These are phyloP conservation scores for Sarcophaga peregrina DNA, from an alignment of 1,140 invertebrate species.

Conservation along the genomic window DNA sequence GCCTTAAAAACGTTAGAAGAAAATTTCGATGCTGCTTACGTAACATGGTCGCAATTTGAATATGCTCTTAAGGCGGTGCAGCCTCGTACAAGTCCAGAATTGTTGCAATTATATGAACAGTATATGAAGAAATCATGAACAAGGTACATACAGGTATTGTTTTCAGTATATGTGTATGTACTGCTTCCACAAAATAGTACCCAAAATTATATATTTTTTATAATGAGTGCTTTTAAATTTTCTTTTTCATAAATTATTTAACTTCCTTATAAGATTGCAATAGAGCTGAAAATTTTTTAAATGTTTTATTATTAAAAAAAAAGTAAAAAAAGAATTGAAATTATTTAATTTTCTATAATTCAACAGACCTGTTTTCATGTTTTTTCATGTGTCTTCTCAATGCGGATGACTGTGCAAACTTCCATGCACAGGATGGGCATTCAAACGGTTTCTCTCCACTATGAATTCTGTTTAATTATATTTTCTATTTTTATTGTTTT, in stretches of 20 bases:
- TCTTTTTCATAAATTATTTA: too few relatives aligned
- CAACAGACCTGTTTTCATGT: conserved; percentile 42
- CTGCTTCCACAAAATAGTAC: too few relatives aligned
- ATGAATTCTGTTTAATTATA: conserved; percentile 39
- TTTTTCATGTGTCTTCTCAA: conserved; percentile 48
- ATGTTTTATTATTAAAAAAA: too few relatives aligned
- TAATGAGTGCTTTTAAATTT: too few relatives aligned
- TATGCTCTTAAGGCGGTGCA: conserved; percentile 74
- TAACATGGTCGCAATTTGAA: conserved; percentile 75
- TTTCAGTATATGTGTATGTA: neutral
- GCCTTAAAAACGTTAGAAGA: conserved; percentile 83
- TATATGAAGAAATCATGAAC: conserved; percentile 51
- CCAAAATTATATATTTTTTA: too few relatives aligned
- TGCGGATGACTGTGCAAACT: conserved; percentile 48
- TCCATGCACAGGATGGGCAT: conserved; percentile 46
- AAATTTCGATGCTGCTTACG: conserved; percentile 70
- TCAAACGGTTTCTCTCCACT: conserved; percentile 48
- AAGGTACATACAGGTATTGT: neutral
- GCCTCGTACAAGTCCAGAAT: conserved; percentile 76
- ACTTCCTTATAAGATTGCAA: too few relatives aligned
- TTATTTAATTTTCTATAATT: neutral
- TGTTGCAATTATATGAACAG: conserved; percentile 77
- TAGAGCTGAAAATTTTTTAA: too few relatives aligned
- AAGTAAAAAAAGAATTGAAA: neutral
- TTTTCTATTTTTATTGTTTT: neutral